Evolutionary conservation across 2,888 invertebrate genomes (phyloP), one percentile per base, ranked within the genome.

Genomic region (Onchidella celtica): DNA sequence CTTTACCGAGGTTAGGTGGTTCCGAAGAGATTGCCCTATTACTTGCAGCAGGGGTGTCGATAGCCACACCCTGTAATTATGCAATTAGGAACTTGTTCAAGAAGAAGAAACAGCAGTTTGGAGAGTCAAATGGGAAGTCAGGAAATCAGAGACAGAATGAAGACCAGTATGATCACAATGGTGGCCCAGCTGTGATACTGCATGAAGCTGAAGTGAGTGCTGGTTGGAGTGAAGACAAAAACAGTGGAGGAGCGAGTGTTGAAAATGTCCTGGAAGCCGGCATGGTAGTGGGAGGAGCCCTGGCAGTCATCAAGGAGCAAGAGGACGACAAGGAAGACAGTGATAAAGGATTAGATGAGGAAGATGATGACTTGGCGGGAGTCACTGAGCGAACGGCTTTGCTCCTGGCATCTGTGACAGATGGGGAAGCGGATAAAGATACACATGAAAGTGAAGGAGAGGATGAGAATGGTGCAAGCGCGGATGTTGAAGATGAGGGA

Each of bases 11-110:
- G 24, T 59, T 81, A 6, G 76, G 76, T n/a, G 81, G 81, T 4
- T 89, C 91, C 0, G 91, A 90, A 76, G 88, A 89, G 34, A 88
- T 92, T 72, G 87, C 93, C 3, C 85, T 94, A 80, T 89, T 94
- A 9, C 84, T 94, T 47, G 94, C 94, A 1, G 93, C 93, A 73
- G 94, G 94, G n/a, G 94, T 93, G 84, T 91, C 93, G 70, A 89
- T 89, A 38, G 89, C 89, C 32, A 90, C 90, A 0, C 92, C 93
- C 0, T 91, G 91, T 65, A 93, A 92, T 86, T 87, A 91, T 59
- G 90, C 90, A 79, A 89, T 92, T 32, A 86, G 85, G 73, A 85
- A 85, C 47, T 40, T 81, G 14, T 81, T 81, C 65, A 81, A 81
- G 55, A 76, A 63, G 32, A 81, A 76, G 40, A 81, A 70, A 24